Base-by-base conservation (phyloP, 2,888 invertebrate species). In the Clepsis dumicolana region DNA sequence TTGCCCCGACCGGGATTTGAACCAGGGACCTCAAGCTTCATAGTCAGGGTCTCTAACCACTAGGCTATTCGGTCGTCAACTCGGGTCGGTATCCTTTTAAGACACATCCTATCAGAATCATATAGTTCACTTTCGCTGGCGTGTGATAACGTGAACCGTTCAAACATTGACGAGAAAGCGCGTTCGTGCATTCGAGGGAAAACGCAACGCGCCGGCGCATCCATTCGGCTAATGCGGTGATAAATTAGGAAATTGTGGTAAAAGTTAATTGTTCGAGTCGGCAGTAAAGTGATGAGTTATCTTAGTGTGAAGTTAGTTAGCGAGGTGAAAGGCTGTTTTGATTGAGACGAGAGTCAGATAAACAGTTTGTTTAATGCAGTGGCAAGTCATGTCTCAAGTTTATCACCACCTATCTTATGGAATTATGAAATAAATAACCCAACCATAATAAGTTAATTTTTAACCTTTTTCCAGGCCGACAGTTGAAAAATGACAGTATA, bases 141-240 rank as follows among this genome's bases (percentile, higher is more conserved):
- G 56, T 12, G 24, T 38, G 65, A 65, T 59, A 65, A 50, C 59
- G 56, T 32, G 14, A 27, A 32, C 62, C 41, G 57, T 38, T 48
- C 14, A 44, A 38, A 27, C 41, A 4, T 25, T 25, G 35, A 64
- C 54, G 32, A 50, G 57, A 64, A 53, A 64, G 64, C 61, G 52
- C 10, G 50, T 29, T 29, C 44, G 57, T 65, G 57, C 41, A 21
- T 56, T 52, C 52, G 32, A 59, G 57, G 57, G 64, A 48, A 64
- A 64, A 64, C 27, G 38, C 38, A 24, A 12, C 24, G 61, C 64
- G 48, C 57, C 1, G 4, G 57, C 64, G 64, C 64, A 57, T 57
- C 57, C 57, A 57, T 57, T 57, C 50, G 50, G 57, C 35, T 64
- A 56, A 64, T 44, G 63, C 63, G 41, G 14, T 54, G 48, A 57